Base-by-base conservation (phyloP, 2,888 invertebrate genomes). In the Aphodius sticticus region DNA sequence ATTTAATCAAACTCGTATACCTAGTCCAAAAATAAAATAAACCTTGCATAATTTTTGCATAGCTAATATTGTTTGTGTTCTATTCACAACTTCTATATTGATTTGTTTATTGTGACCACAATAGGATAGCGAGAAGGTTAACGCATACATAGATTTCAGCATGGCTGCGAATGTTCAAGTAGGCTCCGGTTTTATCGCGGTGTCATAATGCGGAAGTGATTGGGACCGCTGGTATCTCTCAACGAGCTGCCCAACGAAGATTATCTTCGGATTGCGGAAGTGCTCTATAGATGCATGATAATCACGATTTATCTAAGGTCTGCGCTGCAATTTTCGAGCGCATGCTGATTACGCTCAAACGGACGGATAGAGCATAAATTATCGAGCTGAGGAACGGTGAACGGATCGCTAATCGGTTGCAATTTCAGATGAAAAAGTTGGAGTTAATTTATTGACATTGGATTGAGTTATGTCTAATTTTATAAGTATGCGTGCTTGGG, bases 131-230 rank as follows among this genome's bases (percentile, higher is more conserved):
- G 3, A 26, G 26, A 26, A 26, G 26, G 26, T 26, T 26, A 26
- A 26, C 26, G 26, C 26, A 26, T 26, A 26, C 26, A 26, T 26
- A 26, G 26, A 26, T 53, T 53, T 53, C 53, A 53, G 53, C 53
- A 53, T 53, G 9, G 53, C 4, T 12, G 53, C 53, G 53, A 53
- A 53, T 12, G 53, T 12, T 53, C 53, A 53, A 53, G 12, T 53
- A 53, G 53, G 53, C 12, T 53, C 53, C 12, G 53, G 53, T 53
- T 53, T 53, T 53, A 53, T 53, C 53, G 53, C 53, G 53, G 53
- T 53, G 53, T 53, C 53, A 53, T 53, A 53, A 53, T 53, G 53
- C 53, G 53, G 53, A 53, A 53, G 53, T 53, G 53, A 53, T 53
- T 53, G 53, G 12, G 53, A 53, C 53, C 53, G 53, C 3, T 53